These are phyloP conservation scores for Melitaea cinxia DNA, from an alignment of 1,140 invertebrate genomes.

Conservation along the genomic window DNA sequence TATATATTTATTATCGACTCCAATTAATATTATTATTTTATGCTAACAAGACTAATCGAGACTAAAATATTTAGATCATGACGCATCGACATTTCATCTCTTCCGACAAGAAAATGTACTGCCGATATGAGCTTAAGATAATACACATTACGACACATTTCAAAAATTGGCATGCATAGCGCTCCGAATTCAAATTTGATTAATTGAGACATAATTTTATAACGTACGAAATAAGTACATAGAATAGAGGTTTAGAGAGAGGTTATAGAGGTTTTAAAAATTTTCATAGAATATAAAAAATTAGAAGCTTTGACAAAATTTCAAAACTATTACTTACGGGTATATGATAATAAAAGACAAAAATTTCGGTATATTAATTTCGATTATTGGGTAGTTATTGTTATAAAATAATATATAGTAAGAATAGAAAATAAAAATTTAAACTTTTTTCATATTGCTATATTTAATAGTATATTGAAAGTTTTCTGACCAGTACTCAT, in stretches of 20 bases:
- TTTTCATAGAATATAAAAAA: too few relatives aligned
- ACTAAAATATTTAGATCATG: constrained; percentile 34
- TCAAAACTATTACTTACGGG: neutral
- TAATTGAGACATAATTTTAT: too few relatives aligned
- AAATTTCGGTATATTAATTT: too few relatives aligned
- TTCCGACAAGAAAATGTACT: constrained; percentile 32
- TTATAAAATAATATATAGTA: too few relatives aligned
- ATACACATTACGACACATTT: constrained; percentile 9
- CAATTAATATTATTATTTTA: constrained; percentile 12
- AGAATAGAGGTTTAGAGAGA: too few relatives aligned
- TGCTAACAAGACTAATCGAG: constrained; percentile 28
- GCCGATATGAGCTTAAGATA: constrained; percentile 14
- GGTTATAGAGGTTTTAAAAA: too few relatives aligned
- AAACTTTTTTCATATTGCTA: too few relatives aligned
- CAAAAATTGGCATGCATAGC: constrained; percentile 8
- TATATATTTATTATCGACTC: neutral
- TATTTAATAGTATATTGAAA: too few relatives aligned
- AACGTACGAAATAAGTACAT: too few relatives aligned
- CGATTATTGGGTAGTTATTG: too few relatives aligned
- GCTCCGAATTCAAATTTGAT: constrained; percentile 2
- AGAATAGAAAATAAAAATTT: too few relatives aligned
- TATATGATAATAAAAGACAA: neutral
- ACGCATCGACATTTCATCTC: constrained; percentile 24
- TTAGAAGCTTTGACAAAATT: neutral
- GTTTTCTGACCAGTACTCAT: too few relatives aligned